Evolutionary conservation across 2,797 vertebrate genomes (phyloP).

Genomic region (Stomatorhinus walkeri): DNA sequence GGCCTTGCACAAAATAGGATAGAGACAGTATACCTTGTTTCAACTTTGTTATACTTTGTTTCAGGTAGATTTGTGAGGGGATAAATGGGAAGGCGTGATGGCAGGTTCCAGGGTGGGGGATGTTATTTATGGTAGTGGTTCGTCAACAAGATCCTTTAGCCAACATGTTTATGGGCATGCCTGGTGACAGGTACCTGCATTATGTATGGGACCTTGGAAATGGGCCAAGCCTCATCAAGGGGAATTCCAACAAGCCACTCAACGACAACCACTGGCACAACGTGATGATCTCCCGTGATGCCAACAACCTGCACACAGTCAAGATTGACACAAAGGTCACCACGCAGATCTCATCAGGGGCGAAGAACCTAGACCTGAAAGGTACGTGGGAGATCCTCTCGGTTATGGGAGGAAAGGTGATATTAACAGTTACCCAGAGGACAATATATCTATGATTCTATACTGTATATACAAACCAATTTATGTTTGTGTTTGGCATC

Average conservation of each 20-base stretch:
- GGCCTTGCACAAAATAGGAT: background rate
- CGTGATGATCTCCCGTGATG: slow-evolving; percentile 92
- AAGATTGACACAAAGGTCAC: slow-evolving; percentile 95
- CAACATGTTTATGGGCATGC: background rate
- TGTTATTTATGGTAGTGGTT: background rate
- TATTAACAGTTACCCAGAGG: background rate
- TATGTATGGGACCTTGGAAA: slow-evolving; percentile 95
- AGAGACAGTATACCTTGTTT: too few relatives aligned
- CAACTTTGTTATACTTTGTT: background rate
- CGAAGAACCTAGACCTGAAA: slow-evolving; percentile 91
- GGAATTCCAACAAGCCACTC: slow-evolving; percentile 91
- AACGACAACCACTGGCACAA: slow-evolving; percentile 99
- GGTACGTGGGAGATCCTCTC: slow-evolving; percentile 57
- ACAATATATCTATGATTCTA: background rate
- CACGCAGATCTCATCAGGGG: slow-evolving; percentile 86
- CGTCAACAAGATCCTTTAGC: background rate
- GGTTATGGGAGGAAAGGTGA: background rate
- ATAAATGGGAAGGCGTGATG: background rate
- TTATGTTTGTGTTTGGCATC: background rate
- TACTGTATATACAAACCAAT: background rate
- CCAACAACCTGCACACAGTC: slow-evolving; percentile 90
- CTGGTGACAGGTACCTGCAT: slow-evolving; percentile 75
- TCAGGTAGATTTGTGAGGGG: background rate
- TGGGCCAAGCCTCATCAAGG: slow-evolving; percentile 92
- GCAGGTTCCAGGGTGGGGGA: background rate